A percentile compares a stretch with the other conserved stretches of the same genome.
Conservation (phyloP, 2,113 vertebrate species). For the Ceyx margarethae region DNA sequence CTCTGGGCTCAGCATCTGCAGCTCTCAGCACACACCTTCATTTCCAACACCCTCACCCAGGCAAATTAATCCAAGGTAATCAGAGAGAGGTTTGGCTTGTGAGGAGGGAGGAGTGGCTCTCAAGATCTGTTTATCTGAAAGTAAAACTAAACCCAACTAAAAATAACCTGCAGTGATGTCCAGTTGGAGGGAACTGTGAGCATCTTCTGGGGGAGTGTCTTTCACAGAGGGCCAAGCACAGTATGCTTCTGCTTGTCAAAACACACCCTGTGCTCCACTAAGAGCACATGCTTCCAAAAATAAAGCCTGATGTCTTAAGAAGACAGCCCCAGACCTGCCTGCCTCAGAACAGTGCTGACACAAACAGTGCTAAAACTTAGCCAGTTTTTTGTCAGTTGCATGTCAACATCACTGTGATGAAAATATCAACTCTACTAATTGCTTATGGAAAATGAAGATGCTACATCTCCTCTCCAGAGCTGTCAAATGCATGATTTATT, state of each 20-base stretch:
- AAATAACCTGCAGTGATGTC: neutral
- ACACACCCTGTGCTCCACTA: neutral
- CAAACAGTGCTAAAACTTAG: neutral
- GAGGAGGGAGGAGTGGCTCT: neutral
- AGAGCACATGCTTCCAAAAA: neutral
- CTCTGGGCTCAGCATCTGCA: neutral
- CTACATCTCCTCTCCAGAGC: neutral
- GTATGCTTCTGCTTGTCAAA: neutral
- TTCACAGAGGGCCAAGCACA: neutral
- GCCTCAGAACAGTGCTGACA: neutral
- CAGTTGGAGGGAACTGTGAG: neutral
- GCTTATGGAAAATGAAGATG: neutral
- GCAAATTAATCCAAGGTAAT: neutral
- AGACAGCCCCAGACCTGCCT: neutral
- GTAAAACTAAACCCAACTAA: conserved; percentile 15
- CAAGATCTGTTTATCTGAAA: conserved; percentile 15
- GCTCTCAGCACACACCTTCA: neutral
- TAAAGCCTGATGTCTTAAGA: neutral
- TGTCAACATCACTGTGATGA: neutral
- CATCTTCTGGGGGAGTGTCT: neutral
- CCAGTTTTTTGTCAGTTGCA: neutral
- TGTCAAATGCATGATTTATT: neutral
- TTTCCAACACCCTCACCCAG: neutral
- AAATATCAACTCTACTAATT: neutral
- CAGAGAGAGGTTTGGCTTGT: neutral